Base-by-base conservation (phyloP, 2,888 invertebrate species). In the Bombylius discolor region DNA sequence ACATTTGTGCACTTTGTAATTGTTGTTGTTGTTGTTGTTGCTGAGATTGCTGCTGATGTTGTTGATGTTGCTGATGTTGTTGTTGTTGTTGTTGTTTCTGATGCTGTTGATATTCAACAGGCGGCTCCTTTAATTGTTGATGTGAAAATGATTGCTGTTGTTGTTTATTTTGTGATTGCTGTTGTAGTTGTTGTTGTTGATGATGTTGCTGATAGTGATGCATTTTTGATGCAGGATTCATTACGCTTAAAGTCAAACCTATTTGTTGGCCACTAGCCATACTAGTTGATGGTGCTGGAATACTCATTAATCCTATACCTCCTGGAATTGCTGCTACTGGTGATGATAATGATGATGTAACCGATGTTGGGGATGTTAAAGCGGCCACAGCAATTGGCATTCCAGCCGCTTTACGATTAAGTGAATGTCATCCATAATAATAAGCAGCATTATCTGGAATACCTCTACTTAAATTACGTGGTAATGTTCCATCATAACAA, bases 341-440 rank as follows among this genome's bases (percentile, higher is more conserved):
- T 62, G 61, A 57, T 57, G 61, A 58, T 58, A 60, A 57, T 34
- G 66, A 61, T 56, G 64, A 63, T 31, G 68, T 64, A 56, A 67
- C 65, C 56, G 64, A 62, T 51, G 70, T 67, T 55, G 68, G 65
- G 47, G 68, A 69, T 59, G 70, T 69, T 52, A 68, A 66, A 58
- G 70, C 32, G 8, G 34, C 34, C 8, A 36, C 34, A 7, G 34
- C 34, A 36, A 36, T 36, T 36, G 34, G 34, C 34, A 36, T 36
- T 8, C 23, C 23, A 23, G 34, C 8, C 8, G 34, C 60, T 62
- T 68, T 71, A 42, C 68, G 70, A 61, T 67, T 70, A 5, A 72
- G 64, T 60, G 71, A 69, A 62, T 73, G 73, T 73, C 73, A 73
- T 69, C 73, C 73, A 56, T 71, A 72, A 61, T 68, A 71, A 53